Conservation (phyloP, 2,797 vertebrate genomes). For the Sorex maritimensis region DNA sequence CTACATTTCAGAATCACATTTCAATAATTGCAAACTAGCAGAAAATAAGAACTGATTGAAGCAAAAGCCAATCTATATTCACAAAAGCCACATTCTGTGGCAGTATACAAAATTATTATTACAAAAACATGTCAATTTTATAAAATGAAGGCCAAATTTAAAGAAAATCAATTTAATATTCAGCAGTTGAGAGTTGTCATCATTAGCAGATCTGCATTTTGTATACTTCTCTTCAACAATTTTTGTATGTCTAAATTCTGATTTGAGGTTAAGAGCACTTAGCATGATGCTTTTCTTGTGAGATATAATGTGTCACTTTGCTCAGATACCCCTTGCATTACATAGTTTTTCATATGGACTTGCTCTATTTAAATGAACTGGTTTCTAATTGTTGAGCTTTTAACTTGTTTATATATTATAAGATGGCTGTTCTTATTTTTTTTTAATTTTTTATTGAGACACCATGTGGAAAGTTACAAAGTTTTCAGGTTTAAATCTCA, state of each 20-base stretch:
- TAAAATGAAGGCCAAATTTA: slow-evolving; percentile 14
- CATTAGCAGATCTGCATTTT: background rate
- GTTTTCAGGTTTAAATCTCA: too few relatives aligned
- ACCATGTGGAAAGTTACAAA: too few relatives aligned
- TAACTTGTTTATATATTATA: slow-evolving; percentile 5
- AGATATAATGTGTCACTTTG: background rate
- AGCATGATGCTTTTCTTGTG: background rate
- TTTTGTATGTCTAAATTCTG: background rate
- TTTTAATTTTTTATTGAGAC: too few relatives aligned
- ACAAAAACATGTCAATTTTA: background rate
- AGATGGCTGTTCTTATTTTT: background rate
- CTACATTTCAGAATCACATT: background rate
- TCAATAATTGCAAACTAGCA: slow-evolving; percentile 55
- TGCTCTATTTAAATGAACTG: slow-evolving; percentile 23
- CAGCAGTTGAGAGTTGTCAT: background rate
- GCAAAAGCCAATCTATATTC: background rate
- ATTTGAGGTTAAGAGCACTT: background rate
- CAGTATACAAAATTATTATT: background rate
- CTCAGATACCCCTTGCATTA: background rate
- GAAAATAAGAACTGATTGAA: slow-evolving; percentile 45
- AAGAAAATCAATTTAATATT: background rate
- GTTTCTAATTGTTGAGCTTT: slow-evolving; percentile 19
- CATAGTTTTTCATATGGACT: background rate
- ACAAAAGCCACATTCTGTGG: background rate
- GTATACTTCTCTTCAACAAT: background rate